phyloP scores from a whole-genome alignment of 2,113 vertebrate genomes.

The Sorex fumeus region DNA sequence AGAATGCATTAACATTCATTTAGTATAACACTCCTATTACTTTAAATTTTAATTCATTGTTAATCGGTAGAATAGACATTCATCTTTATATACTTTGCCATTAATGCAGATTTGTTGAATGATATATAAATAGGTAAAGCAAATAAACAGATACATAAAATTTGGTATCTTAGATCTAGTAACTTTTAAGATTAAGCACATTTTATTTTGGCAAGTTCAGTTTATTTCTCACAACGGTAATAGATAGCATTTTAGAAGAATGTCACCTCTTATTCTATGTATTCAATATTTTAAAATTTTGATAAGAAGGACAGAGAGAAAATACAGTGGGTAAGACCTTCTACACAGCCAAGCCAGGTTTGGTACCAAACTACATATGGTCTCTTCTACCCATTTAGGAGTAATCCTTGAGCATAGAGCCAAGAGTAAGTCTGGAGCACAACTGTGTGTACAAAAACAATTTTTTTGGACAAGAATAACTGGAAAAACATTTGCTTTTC shows the following conservation, averaged over 20 bases:
- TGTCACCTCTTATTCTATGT: background rate
- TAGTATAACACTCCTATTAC: background rate
- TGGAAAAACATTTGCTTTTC: too few species aligned
- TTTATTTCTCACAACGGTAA: background rate
- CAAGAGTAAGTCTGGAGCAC: too few species aligned
- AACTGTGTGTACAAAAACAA: too few species aligned
- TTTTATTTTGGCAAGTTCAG: background rate
- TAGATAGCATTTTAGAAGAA: background rate
- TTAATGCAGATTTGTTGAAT: background rate
- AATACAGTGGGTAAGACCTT: too few species aligned
- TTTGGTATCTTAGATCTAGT: background rate
- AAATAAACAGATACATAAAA: background rate
- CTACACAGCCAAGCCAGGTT: too few species aligned
- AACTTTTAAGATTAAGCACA: slow-evolving; percentile 1
- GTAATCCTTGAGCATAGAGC: too few species aligned
- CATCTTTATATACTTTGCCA: background rate
- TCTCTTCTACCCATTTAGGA: too few species aligned
- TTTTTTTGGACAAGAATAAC: too few species aligned
- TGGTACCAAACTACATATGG: too few species aligned
- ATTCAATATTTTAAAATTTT: background rate
- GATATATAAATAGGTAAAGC: background rate
- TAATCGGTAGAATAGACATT: background rate
- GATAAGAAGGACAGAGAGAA: too few species aligned
- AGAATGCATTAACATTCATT: background rate
- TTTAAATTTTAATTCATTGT: background rate